Conservation (phyloP, 2,888 invertebrate species). For the Meloe dianella region DNA sequence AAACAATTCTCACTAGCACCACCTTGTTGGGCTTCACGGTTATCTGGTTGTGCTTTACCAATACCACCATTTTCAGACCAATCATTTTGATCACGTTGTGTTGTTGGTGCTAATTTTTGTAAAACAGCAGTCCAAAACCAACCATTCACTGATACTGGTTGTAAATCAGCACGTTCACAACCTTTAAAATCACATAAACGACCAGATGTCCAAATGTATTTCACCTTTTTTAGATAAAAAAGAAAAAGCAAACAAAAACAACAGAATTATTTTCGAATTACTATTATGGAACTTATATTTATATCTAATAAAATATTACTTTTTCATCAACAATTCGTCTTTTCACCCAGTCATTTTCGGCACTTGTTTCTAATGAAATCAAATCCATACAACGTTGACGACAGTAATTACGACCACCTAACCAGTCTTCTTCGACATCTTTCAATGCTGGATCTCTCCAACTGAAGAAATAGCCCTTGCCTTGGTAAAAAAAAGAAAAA, state of each 20-base stretch:
- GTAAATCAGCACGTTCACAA: constrained; percentile 83
- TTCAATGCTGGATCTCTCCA: constrained; percentile 80
- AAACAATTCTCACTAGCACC: constrained; percentile 87
- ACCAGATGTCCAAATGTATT: constrained; percentile 92
- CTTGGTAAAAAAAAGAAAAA: constrained; percentile 53
- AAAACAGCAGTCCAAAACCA: constrained; percentile 94
- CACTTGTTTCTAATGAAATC: constrained; percentile 82
- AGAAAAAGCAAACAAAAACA: no score
- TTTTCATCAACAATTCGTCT: constrained; percentile 76
- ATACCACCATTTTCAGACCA: constrained; percentile 89
- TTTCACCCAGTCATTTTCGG: constrained; percentile 88
- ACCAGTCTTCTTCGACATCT: constrained; percentile 82
- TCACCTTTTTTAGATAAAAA: constrained; percentile 63
- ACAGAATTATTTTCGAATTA: no score
- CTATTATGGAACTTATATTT: no score
- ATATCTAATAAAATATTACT: constrained; percentile 56
- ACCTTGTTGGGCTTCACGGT: constrained; percentile 79
- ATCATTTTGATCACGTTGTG: constrained; percentile 82
- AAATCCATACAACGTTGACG: constrained; percentile 90
- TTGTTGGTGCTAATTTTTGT: constrained; percentile 84
- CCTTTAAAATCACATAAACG: constrained; percentile 90
- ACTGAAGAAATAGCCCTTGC: constrained; percentile 85
- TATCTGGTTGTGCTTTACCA: constrained; percentile 86
- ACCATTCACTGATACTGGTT: constrained; percentile 81
- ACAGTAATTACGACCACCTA: constrained; percentile 84